Percentiles rank a stretch among this genome's conserved stretches.
phyloP scores from a whole-genome alignment of 1,140 invertebrate species.

The Drosophila tristis region DNA sequence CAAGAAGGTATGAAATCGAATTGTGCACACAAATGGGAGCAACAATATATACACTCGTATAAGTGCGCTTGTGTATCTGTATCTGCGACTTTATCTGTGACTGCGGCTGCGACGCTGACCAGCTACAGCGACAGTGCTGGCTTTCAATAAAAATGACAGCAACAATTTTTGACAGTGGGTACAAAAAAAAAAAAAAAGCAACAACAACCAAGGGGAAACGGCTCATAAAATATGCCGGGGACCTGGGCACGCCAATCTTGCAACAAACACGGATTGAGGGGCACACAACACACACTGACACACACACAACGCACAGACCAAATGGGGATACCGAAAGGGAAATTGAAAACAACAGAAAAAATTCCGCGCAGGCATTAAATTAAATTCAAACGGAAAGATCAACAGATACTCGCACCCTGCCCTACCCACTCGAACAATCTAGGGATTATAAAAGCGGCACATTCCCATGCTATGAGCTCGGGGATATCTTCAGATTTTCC shows the following conservation, averaged over 20 bases:
- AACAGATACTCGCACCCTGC: conserved; percentile 32
- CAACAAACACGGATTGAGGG: background rate
- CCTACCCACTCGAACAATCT: conserved; percentile 1
- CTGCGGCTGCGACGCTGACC: conserved; percentile 26
- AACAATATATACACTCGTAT: conserved; percentile 55
- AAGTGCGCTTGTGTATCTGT: conserved; percentile 39
- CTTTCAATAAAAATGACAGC: conserved; percentile 73
- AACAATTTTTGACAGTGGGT: conserved; percentile 64
- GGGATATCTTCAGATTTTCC: no score
- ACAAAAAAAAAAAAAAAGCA: conserved; percentile 22
- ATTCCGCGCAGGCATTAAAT: conserved; percentile 45
- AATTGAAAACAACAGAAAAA: conserved; percentile 46
- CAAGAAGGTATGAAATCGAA: conserved; percentile 76
- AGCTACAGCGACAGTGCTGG: conserved; percentile 37
- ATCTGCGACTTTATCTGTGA: conserved; percentile 3
- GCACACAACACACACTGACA: conserved; percentile 32
- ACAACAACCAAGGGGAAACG: conserved; percentile 11
- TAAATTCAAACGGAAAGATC: conserved; percentile 58
- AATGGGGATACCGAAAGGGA: conserved; percentile 50
- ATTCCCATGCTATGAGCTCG: no score
- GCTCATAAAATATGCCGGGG: conserved; percentile 61
- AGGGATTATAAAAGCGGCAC: no score
- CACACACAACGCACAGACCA: conserved; percentile 26
- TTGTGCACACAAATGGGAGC: conserved; percentile 71
- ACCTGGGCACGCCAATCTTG: conserved; percentile 50